A percentile compares a stretch with the other conserved stretches of the same genome.
Conservation (phyloP, 2,113 vertebrate genomes). For the Pomatorhinus ruficollis region DNA sequence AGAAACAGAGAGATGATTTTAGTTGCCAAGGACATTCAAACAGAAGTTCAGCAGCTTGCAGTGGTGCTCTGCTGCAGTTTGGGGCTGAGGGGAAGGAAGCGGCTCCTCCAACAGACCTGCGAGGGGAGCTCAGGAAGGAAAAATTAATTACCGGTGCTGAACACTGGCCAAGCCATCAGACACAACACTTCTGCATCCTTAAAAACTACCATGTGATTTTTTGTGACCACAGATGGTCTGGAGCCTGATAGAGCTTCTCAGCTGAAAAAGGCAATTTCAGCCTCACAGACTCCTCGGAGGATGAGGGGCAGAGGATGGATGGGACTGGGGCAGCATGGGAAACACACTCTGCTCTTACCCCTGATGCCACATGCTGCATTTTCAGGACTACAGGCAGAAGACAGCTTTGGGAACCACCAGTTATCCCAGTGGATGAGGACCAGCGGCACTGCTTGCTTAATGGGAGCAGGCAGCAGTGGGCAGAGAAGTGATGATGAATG, state of each 20-base stretch:
- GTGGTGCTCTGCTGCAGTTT: not conserved
- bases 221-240: conserved; percentile 19
- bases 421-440: not conserved
- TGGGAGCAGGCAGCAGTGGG: fast-evolving
- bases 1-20: not conserved
- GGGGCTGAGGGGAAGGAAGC: conserved; percentile 11
- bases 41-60: not conserved
- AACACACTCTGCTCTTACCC: not conserved
- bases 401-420: not conserved
- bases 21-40: not conserved
- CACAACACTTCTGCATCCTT: not conserved
- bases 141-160: conserved; percentile 40
- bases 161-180: not conserved
- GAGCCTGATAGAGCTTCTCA: not conserved
- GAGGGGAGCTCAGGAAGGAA: conserved; percentile 1
- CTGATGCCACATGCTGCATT: fast-evolving
- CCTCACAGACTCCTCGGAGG: fast-evolving
- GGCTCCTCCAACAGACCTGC: not conserved
- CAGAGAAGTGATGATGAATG: not conserved
- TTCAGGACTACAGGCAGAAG: not conserved
- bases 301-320: fast-evolving
- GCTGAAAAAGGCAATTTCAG: not conserved
- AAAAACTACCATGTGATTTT: not conserved
- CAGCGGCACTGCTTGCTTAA: not conserved
- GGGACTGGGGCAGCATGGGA: not conserved